Evolutionary conservation across 2,797 vertebrate genomes (phyloP).

Genomic region (Mormyrus proboscirostris): DNA sequence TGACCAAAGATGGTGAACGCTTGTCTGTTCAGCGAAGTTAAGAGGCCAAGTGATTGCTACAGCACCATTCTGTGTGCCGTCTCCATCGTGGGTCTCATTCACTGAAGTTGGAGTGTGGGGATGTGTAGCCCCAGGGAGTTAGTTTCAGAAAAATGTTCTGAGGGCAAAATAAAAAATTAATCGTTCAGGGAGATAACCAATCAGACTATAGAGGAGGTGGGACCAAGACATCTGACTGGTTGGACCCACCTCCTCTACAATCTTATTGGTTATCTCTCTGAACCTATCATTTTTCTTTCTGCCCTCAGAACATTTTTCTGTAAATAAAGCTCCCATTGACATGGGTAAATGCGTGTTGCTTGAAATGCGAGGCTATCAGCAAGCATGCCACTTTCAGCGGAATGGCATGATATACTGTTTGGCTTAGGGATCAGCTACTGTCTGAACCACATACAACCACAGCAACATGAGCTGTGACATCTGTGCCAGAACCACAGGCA

Average conservation of each 20-base stretch:
- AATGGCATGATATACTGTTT: not conserved
- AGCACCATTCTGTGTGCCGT: not conserved
- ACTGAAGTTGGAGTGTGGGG: not conserved
- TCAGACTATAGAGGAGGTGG: not conserved
- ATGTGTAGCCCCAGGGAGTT: not conserved
- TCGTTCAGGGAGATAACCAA: not conserved
- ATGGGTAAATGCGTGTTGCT: not conserved
- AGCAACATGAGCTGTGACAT: not conserved
- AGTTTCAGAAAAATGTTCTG: not conserved
- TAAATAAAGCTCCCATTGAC: not conserved
- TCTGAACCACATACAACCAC: not conserved
- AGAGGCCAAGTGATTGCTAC: not conserved
- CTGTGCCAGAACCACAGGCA: not conserved
- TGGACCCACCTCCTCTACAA: not conserved
- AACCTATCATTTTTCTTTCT: not conserved
- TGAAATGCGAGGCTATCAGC: not conserved
- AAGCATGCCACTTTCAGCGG: not conserved
- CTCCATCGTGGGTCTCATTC: not conserved
- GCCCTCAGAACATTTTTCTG: not conserved
- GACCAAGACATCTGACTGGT: not conserved
- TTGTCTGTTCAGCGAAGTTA: not conserved
- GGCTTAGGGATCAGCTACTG: not conserved
- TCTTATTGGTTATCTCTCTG: not conserved
- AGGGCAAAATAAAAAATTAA: not conserved
- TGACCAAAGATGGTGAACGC: not conserved